Conservation (phyloP, 2,797 vertebrate species). For the Siniperca scherzeri region DNA sequence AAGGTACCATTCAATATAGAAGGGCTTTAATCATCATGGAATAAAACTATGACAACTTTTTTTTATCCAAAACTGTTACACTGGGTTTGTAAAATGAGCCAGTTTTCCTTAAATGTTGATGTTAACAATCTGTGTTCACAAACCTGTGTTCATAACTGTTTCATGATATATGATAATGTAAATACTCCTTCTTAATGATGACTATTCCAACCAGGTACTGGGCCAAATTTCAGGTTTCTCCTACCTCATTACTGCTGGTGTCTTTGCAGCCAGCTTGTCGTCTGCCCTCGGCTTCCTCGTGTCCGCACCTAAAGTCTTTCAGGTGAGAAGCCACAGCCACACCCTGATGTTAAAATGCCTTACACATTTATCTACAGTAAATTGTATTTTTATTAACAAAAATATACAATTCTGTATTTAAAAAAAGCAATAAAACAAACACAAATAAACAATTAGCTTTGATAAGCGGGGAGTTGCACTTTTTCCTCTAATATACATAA, state of each 20-base stretch:
- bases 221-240: conserved; percentile 82
- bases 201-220: conserved; percentile 72
- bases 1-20: conserved; percentile 68
- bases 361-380: neutral
- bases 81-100: neutral
- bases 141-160: neutral
- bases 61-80: neutral
- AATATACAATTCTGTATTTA: neutral
- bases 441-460: too few relatives aligned
- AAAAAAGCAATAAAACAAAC: neutral
- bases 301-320: conserved; percentile 87
- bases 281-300: conserved; percentile 87
- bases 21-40: neutral
- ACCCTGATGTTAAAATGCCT: neutral
- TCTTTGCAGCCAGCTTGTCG: conserved; percentile 86
- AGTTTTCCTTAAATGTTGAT: neutral
- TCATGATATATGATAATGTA: neutral
- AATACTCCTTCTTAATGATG: neutral
- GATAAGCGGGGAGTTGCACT: too few relatives aligned
- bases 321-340: conserved; percentile 67
- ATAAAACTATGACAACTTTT: neutral
- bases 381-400: neutral
- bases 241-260: conserved; percentile 82
- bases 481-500: too few relatives aligned
- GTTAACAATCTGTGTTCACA: neutral